Evolutionary conservation across 2,888 invertebrate genomes (phyloP), one percentile per base, ranked within the genome.

Genomic region (Tetheella fluctuosa): DNA sequence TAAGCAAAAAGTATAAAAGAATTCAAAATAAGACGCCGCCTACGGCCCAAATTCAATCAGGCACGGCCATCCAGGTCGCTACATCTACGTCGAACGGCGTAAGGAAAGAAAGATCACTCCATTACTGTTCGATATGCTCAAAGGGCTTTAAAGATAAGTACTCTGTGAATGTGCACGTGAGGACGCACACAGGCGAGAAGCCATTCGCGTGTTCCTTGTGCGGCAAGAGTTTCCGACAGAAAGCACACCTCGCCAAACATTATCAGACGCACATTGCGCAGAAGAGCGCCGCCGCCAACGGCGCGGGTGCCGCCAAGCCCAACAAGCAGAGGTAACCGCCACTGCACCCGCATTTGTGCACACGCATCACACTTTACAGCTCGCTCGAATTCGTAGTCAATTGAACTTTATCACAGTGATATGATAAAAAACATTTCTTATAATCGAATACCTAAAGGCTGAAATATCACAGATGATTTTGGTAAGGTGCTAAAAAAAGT

Each of bases 161-260:
- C 94, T 97, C 99, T 65, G 98, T 99, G 60, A 99, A 99, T 86
- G 99, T 99, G 55, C 99, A 99, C 89, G 97, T 99, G 73, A 94
- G 99, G 74, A 99, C 99, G 28, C 99, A 99, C 85, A 99, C 99
- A 0, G 99, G 99, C 0, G 99, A 99, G 88, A 99, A 99, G 83
- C 99, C 99, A 0, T 99, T 99, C 88, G 95, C 97, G 39, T 99
- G 99, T 86, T 96, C 96, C 20, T 94, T 98, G 61, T 99, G 99
- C 86, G 98, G 98, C 68, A 98, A 98, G 87, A 97, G 97, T 80
- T 98, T 98, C 91, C 94, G 98, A 57, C 98, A 98, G 86, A 98
- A 98, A 83, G 98, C 98, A 0, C 98, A 98, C 80, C 93, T 98
- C 74, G 98, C 98, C 64, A 98, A 98, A 85, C 98, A 98, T 90